These are phyloP conservation scores for Abscondita cerata DNA, from an alignment of 2,888 invertebrate species.

Conservation along the genomic window DNA sequence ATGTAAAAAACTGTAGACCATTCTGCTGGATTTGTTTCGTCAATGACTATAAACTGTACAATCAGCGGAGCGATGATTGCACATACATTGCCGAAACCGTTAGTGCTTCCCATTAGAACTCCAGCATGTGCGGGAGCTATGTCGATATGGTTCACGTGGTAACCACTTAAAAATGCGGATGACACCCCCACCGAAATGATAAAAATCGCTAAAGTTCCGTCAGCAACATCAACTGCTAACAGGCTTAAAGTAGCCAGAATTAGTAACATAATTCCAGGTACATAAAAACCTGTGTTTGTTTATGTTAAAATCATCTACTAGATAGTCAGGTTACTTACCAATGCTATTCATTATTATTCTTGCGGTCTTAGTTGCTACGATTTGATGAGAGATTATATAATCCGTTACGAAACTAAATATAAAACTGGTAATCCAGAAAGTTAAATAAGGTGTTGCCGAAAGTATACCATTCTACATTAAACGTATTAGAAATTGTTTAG, in stretches of 20 bases:
- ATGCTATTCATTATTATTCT: conserved; percentile 74
- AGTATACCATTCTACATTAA: conserved; percentile 67
- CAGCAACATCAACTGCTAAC: conserved; percentile 60
- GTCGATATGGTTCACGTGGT: conserved; percentile 78
- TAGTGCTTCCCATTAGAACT: conserved; percentile 80
- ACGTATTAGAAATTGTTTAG: neutral
- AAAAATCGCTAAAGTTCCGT: conserved; percentile 69
- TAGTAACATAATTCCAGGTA: conserved; percentile 73
- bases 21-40: conserved; percentile 62
- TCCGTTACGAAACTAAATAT: conserved; percentile 74
- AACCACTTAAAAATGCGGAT: conserved; percentile 73
- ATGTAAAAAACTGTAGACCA: conserved; percentile 81
- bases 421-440: conserved; percentile 75
- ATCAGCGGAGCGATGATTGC: conserved; percentile 73
- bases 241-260: conserved; percentile 65
- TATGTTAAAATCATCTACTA: too few relatives aligned
- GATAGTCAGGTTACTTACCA: too few relatives aligned
- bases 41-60: conserved; percentile 68
- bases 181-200: conserved; percentile 74
- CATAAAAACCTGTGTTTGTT: conserved; percentile 67
- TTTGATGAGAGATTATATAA: conserved; percentile 62
- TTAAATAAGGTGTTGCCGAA: conserved; percentile 76
- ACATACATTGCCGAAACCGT: conserved; percentile 73
- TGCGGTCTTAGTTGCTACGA: conserved; percentile 62
- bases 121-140: conserved; percentile 82